A percentile compares a stretch with the other conserved stretches of the same genome.
Evolutionary conservation across 2,797 vertebrate genomes (phyloP).

Genomic region (Phrynocephalus vlangalii): DNA sequence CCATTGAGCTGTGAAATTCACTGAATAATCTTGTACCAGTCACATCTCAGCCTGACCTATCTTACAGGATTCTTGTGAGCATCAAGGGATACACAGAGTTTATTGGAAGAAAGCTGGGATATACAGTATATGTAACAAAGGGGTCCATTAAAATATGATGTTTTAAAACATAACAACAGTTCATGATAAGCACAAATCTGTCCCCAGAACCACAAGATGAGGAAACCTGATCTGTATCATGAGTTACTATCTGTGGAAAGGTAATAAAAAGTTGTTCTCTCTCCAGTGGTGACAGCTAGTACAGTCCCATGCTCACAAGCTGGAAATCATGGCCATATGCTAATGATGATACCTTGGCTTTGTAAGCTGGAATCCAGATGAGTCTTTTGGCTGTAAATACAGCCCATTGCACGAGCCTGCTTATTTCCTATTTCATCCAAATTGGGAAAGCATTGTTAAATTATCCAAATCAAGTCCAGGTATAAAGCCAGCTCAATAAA

Average conservation of each 20-base stretch:
- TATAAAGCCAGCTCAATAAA: neutral
- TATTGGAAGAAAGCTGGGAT: neutral
- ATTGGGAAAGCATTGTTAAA: neutral
- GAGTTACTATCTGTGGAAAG: neutral
- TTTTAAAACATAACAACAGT: neutral
- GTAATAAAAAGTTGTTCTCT: neutral
- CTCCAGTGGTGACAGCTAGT: neutral
- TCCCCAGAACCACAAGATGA: neutral
- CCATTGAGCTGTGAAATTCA: neutral
- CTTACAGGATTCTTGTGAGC: neutral
- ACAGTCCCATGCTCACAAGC: neutral
- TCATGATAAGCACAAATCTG: neutral
- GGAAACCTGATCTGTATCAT: neutral
- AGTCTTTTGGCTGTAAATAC: neutral
- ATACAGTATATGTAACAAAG: neutral
- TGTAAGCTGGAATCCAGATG: neutral
- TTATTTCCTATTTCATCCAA: neutral
- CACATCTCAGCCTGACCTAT: neutral
- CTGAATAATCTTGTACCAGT: neutral
- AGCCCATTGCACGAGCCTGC: neutral
- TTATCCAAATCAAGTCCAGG: neutral
- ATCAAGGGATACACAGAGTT: neutral
- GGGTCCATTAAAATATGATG: neutral
- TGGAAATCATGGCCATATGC: neutral
- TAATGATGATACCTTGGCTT: neutral